phyloP scores from a whole-genome alignment of 2,113 vertebrate species.

The Noturus placidus region DNA sequence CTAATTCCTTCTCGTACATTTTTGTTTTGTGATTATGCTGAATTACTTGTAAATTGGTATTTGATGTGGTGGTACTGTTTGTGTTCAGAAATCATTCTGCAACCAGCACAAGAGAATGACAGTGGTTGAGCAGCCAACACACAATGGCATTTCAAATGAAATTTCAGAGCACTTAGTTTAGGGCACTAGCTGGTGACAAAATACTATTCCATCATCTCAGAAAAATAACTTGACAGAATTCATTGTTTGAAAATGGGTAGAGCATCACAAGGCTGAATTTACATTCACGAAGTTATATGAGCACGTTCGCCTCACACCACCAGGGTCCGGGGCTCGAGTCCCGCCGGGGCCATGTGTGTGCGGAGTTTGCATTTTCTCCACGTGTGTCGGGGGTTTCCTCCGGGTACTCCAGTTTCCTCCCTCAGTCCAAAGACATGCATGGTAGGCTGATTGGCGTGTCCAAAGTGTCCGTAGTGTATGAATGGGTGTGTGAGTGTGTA shows the following conservation, averaged over 20 bases:
- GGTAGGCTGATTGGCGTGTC: too few relatives aligned
- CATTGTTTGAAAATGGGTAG: not conserved
- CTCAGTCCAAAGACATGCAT: too few relatives aligned
- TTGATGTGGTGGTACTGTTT: not conserved
- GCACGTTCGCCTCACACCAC: too few relatives aligned
- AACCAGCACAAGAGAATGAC: not conserved
- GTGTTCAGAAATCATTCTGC: not conserved
- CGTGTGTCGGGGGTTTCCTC: too few relatives aligned
- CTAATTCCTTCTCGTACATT: not conserved
- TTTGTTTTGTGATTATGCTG: not conserved
- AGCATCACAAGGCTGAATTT: slow-evolving; percentile 2
- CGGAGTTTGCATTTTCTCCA: too few relatives aligned
- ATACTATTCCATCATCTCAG: not conserved
- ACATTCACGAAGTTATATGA: not conserved
- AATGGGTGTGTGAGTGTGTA: too few relatives aligned
- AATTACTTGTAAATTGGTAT: not conserved
- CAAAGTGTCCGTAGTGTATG: too few relatives aligned
- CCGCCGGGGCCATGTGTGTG: too few relatives aligned
- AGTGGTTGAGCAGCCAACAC: not conserved
- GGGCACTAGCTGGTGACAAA: not conserved
- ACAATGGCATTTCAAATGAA: not conserved
- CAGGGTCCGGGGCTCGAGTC: too few relatives aligned
- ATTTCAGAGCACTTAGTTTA: slow-evolving; percentile 9
- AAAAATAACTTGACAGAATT: not conserved
- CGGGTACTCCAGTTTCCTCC: too few relatives aligned